Evolutionary conservation across 2,797 vertebrate genomes (phyloP), one percentile per base, ranked within the genome.

Genomic region (Thunnus albacares): DNA sequence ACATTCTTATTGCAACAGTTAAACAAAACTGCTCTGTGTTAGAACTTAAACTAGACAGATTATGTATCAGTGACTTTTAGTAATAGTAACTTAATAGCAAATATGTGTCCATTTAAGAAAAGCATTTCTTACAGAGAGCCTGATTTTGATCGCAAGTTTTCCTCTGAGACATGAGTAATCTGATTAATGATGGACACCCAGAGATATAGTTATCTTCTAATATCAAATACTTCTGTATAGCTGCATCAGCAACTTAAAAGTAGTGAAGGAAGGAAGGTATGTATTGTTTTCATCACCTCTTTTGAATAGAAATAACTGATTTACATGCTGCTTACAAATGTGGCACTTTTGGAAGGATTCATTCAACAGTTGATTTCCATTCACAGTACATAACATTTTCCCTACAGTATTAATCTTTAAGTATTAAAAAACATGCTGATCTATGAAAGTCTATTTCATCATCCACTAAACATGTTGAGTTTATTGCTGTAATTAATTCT

Each of bases 401-500:
- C 18, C 9, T n/a, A 57, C 7, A 49, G 26, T 35, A 35, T 56
- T n/a, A 43, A 51, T n/a, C 49, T 35, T 43, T 17, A 55, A 26
- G 41, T 20, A 28, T 62, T 9, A 15, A 33, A 20, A 61, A 56
- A 41, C 58, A 30, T 11, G 17, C 28, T 62, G n/a, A 51, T 71
- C 13, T 30, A 45, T 35, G 47, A 1, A 11, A 24, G 47, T 67
- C 17, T 13, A 13, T 12, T 60, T 68, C 6, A 53, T 65, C 49
- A 5, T 33, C 20, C 28, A 45, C 6, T 10, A 35, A 84, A 69
- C 18, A 63, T 15, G 26, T 47, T 52, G 17, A 33, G 5, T 9
- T 28, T 6, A 3, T 69, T 10, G 1, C 17, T 78, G 26, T 61
- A 35, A 79, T 75, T 77, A 55, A 77, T 66, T 62, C 30, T 10